These are phyloP conservation scores for Hydra vulgaris DNA, from an alignment of 30 jellyfish, hydroid and myxozoan genomes.

Conservation along the genomic window DNA sequence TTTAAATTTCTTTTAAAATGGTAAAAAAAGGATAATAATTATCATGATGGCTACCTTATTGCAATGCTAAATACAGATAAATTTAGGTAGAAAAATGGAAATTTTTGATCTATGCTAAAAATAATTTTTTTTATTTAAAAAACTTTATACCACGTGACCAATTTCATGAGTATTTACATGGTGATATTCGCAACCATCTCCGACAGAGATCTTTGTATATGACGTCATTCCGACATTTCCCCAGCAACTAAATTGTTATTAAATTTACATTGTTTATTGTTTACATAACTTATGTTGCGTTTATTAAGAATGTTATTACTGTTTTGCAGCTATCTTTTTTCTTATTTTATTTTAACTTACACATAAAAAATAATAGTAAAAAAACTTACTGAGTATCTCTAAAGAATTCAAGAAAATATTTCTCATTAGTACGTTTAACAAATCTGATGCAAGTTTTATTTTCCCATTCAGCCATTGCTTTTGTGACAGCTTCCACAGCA, in stretches of 20 bases:
- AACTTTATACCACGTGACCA: conserved; percentile 86
- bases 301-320: too few relatives aligned
- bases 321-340: background rate
- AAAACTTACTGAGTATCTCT: conserved; percentile 56
- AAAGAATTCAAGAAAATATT: conserved; percentile 53
- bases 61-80: too few relatives aligned
- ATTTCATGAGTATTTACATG: conserved; percentile 86
- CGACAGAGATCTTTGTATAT: conserved; percentile 61
- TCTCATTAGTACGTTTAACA: conserved; percentile 61
- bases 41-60: too few relatives aligned
- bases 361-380: background rate
- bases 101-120: too few relatives aligned
- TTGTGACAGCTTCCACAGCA: conserved; percentile 59
- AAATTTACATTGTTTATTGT: background rate
- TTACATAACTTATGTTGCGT: too few relatives aligned
- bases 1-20: too few relatives aligned
- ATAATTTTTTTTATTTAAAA: too few relatives aligned
- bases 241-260: conserved; percentile 52
- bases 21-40: too few relatives aligned
- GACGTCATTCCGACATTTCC: conserved; percentile 83
- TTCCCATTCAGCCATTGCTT: conserved; percentile 94
- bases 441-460: conserved; percentile 78
- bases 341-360: too few relatives aligned
- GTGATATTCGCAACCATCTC: conserved; percentile 67
- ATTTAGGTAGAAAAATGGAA: too few relatives aligned